Percentiles rank a stretch among this genome's conserved stretches.
Evolutionary conservation across 2,113 vertebrate genomes (phyloP).

Genomic region (Hydrochoerus hydrochaeris): DNA sequence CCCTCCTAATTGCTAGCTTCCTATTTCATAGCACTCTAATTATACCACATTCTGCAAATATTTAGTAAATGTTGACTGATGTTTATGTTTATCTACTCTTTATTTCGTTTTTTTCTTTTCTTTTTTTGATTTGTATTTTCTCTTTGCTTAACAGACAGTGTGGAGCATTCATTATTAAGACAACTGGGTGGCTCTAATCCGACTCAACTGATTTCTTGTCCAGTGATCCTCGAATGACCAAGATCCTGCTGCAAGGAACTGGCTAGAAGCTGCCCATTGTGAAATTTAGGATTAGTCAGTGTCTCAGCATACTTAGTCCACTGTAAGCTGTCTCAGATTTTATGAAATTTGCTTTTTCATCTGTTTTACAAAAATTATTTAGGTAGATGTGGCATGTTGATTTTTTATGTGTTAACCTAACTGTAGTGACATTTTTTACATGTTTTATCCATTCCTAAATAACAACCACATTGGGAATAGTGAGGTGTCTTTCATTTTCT

Average conservation of each 20-base stretch:
- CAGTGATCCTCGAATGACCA: slow-evolving; percentile 77
- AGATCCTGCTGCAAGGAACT: slow-evolving; percentile 78
- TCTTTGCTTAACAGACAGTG: slow-evolving; percentile 78
- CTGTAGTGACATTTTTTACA: slow-evolving; percentile 62
- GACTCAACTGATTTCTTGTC: slow-evolving; percentile 78
- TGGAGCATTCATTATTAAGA: slow-evolving; percentile 83
- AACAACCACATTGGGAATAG: slow-evolving; percentile 48
- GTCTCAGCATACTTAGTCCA: slow-evolving; percentile 74
- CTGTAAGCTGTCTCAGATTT: slow-evolving; percentile 65
- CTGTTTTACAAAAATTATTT: slow-evolving; percentile 60
- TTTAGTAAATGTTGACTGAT: slow-evolving; percentile 61
- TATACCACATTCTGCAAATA: slow-evolving; percentile 11
- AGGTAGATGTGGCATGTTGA: slow-evolving; percentile 70
- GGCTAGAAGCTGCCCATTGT: slow-evolving; percentile 82
- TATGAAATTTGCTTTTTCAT: slow-evolving; percentile 71
- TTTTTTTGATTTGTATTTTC: slow-evolving; percentile 71
- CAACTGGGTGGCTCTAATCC: slow-evolving; percentile 69
- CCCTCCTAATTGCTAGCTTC: background rate
- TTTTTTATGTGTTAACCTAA: slow-evolving; percentile 74
- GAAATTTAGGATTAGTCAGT: slow-evolving; percentile 84
- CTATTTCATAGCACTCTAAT: background rate
- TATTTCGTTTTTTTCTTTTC: slow-evolving; percentile 38
- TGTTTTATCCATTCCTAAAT: slow-evolving; percentile 71
- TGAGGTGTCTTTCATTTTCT: slow-evolving; percentile 63
- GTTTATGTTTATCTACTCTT: slow-evolving; percentile 39